These are phyloP conservation scores for Lordiphosa stackelbergi DNA, from an alignment of 1,140 invertebrate genomes.

Conservation along the genomic window DNA sequence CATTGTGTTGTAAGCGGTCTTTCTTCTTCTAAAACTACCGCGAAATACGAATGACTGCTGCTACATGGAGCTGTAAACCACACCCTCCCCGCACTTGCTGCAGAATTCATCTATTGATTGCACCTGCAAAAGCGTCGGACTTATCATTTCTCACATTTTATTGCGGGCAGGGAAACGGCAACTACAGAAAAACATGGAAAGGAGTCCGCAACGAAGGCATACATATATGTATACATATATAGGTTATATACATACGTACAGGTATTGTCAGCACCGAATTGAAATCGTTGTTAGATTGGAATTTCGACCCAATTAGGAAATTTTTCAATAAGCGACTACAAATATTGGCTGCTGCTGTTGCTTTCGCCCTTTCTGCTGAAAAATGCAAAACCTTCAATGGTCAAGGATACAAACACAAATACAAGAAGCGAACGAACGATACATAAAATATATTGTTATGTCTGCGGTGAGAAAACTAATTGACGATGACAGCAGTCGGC, in stretches of 20 bases:
- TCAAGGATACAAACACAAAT: conserved; percentile 32
- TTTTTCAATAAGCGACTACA: conserved; percentile 49
- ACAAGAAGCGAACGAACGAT: conserved; percentile 28
- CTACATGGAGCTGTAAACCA: too few species aligned
- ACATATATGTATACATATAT: not conserved
- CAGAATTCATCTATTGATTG: conserved; percentile 7
- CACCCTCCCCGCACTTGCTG: not conserved
- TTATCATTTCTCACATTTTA: conserved; percentile 16
- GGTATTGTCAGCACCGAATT: conserved; percentile 37
- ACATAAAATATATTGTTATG: conserved; percentile 69
- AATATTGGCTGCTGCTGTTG: conserved; percentile 16
- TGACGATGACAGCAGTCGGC: conserved; percentile 54
- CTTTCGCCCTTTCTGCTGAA: conserved; percentile 45
- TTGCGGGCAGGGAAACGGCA: conserved; percentile 4
- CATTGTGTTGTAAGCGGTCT: too few species aligned
- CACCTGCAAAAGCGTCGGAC: conserved; percentile 13
- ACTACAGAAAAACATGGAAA: not conserved
- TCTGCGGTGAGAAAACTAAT: conserved; percentile 67
- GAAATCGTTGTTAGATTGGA: conserved; percentile 68
- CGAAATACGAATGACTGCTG: too few species aligned
- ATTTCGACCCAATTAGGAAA: conserved; percentile 71
- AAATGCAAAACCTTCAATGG: conserved; percentile 57
- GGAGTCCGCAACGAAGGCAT: conserved; percentile 2
- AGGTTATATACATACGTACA: not conserved
- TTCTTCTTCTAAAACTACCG: too few species aligned